A percentile compares a stretch with the other conserved stretches of the same genome.
These are phyloP conservation scores for Heliconius charithonia DNA, from an alignment of 2,888 invertebrate genomes.

Conservation along the genomic window DNA sequence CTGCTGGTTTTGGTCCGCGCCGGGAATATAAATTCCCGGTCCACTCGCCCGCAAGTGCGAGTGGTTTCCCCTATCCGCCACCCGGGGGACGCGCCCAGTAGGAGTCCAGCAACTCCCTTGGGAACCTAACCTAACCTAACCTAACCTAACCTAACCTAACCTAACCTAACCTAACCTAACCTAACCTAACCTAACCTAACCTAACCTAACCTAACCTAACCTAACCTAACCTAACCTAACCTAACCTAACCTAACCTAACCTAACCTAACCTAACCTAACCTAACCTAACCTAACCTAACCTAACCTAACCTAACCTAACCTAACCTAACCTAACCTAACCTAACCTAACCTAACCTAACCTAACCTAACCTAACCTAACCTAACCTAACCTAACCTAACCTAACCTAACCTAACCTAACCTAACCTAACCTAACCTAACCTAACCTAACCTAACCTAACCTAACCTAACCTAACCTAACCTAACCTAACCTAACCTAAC, in stretches of 20 bases:
- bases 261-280: slow-evolving; percentile 30
- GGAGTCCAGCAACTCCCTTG: too few relatives aligned
- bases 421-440: slow-evolving; percentile 24
- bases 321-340: slow-evolving; percentile 26
- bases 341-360: slow-evolving; percentile 30
- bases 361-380: slow-evolving; percentile 28
- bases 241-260: slow-evolving; percentile 30
- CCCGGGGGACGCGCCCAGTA: too few relatives aligned
- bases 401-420: slow-evolving; percentile 30
- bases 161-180: slow-evolving; percentile 30
- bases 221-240: slow-evolving; percentile 28
- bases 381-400: slow-evolving; percentile 29
- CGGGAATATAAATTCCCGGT: too few relatives aligned
- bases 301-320: slow-evolving; percentile 29
- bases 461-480: slow-evolving; percentile 28
- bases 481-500: slow-evolving; percentile 33
- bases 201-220: slow-evolving; percentile 30
- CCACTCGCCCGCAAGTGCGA: too few relatives aligned
- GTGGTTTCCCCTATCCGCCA: too few relatives aligned
- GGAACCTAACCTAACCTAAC: too few relatives aligned
- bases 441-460: slow-evolving; percentile 29
- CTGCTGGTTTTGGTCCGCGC: too few relatives aligned
- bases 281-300: slow-evolving; percentile 30
- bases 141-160: slow-evolving; percentile 29
- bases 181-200: slow-evolving; percentile 29